Percentiles rank a stretch among this genome's conserved stretches.
phyloP scores from a whole-genome alignment of 2,888 invertebrate species.

The Crematogaster levior region DNA sequence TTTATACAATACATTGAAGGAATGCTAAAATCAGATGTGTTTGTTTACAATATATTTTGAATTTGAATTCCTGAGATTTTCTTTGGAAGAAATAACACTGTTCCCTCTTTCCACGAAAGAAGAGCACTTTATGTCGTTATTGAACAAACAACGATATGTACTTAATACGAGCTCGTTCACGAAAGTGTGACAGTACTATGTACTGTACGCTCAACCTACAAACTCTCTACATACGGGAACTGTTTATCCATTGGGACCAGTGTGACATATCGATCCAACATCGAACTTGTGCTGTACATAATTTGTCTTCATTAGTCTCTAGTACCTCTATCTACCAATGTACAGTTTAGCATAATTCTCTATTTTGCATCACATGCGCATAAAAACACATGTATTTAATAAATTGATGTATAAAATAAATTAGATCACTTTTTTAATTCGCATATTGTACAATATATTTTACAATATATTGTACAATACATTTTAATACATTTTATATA shows the following conservation, averaged over 20 bases:
- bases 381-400: background rate
- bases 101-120: slow-evolving; percentile 7
- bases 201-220: slow-evolving; percentile 15
- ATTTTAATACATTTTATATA: background rate
- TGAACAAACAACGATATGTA: slow-evolving; percentile 50
- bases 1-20: background rate
- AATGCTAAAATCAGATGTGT: slow-evolving; percentile 3
- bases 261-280: slow-evolving; percentile 57
- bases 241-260: slow-evolving; percentile 52
- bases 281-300: slow-evolving; percentile 19
- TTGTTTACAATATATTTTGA: background rate
- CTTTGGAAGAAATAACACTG: background rate
- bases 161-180: slow-evolving; percentile 40
- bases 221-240: slow-evolving; percentile 1
- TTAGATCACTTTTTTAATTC: no score
- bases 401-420: background rate
- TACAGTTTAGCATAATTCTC: background rate
- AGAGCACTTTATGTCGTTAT: slow-evolving; percentile 45
- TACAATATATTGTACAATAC: no score
- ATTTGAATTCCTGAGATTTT: slow-evolving; percentile 13
- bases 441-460: background rate
- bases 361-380: background rate
- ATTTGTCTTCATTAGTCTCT: slow-evolving; percentile 32
- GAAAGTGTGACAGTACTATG: slow-evolving; percentile 39
- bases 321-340: background rate